phyloP scores from a whole-genome alignment of 2,888 invertebrate species.

The Epinotia nisella region DNA sequence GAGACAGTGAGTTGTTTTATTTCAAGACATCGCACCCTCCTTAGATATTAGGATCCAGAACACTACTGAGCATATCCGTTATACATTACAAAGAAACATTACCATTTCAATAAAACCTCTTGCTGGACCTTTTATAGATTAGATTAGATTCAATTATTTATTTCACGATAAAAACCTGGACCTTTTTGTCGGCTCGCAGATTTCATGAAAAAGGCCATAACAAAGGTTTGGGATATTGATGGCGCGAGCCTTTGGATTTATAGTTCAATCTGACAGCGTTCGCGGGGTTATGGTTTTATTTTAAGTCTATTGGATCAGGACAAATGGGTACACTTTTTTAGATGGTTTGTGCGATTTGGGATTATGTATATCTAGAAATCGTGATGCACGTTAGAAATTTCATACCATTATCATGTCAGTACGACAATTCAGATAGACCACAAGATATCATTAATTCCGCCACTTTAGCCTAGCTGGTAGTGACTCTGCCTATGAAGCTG shows the following conservation, averaged over 20 bases:
- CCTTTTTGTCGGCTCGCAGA: constrained; percentile 28
- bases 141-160: too few relatives aligned
- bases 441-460: too few relatives aligned
- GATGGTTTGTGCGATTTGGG: not conserved
- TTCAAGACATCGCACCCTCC: too few relatives aligned
- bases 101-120: constrained; percentile 28
- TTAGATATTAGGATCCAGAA: not conserved
- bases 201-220: constrained; percentile 29
- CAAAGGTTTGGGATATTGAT: constrained; percentile 38
- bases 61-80: not conserved
- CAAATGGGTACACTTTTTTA: not conserved
- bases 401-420: too few relatives aligned
- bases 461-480: too few relatives aligned
- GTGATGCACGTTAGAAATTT: too few relatives aligned
- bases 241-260: constrained; percentile 19
- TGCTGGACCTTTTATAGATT: constrained; percentile 14
- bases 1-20: too few relatives aligned
- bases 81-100: constrained; percentile 5
- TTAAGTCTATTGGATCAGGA: constrained; percentile 20
- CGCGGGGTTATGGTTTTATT: constrained; percentile 23
- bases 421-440: too few relatives aligned
- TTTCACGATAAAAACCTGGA: too few relatives aligned
- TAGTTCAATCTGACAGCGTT: constrained; percentile 30
- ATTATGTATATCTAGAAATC: not conserved
- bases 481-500: too few relatives aligned